Evolutionary conservation across 2,797 vertebrate genomes (phyloP), one percentile per base, ranked within the genome.

Genomic region (Rhinogobio ventralis): DNA sequence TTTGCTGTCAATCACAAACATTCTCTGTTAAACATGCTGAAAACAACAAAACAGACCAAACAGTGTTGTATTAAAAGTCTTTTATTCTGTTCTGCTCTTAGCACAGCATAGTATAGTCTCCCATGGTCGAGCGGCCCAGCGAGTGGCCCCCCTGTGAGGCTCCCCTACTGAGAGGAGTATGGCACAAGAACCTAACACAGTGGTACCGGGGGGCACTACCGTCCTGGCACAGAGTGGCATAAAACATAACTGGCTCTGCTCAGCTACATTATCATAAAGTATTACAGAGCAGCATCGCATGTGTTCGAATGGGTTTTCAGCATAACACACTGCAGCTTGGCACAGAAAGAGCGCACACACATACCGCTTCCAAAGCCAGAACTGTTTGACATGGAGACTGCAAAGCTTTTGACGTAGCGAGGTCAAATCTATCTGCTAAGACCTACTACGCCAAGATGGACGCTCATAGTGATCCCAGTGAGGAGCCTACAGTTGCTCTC

Each of bases 11-110:
- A 83, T 45, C 69, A 36, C 20, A 71, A 19, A 33, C 11, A 74
- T 33, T 53, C 28, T 66, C 14, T 69, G 17, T 20, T 5, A 23
- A 71, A 17, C 74, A 75, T 0, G 30, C 28, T 45, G 51, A 69
- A 42, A 67, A 28, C 49, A 74, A 86, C 69, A 81, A 79, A 82
- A 79, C 57, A 71, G 64, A 25, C 15, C 86, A 83, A 83, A 78
- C 72, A 53, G 23, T 42, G 89, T 94, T 91, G 92, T 95, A 95
- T 91, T 94, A 95, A 96, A 96, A 94, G 93, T 90, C 87, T 89
- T 93, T 94, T 91, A 91, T 94, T 93, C 92, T 90, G 89, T 92
- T 93, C 90, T 91, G 91, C 91, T 94, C 85, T 88, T 89, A 90
- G 91, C 93, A 92, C 94, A 93, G 90, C 92, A 94, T 93, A 92